Conservation (phyloP, 2,797 vertebrate genomes). For the Sebastiscus albofasciatus region DNA sequence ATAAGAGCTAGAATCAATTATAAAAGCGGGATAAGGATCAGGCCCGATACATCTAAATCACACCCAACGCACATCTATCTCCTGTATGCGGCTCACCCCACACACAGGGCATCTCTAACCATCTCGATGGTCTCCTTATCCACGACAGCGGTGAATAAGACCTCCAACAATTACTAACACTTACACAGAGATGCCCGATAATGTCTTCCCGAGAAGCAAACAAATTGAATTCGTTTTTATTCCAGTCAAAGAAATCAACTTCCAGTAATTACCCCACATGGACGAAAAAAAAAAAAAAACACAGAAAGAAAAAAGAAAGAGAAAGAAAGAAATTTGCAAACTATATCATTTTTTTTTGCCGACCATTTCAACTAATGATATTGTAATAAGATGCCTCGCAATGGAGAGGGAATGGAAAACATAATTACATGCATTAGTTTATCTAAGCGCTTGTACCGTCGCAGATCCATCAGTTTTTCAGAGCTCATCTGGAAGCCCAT, state of each 20-base stretch:
- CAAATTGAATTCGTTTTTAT: constrained; percentile 91
- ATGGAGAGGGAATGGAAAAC: constrained; percentile 99
- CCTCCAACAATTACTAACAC: constrained; percentile 79
- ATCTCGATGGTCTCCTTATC: constrained; percentile 51
- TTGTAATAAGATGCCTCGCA: constrained; percentile 98
- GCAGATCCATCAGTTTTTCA: constrained; percentile 99
- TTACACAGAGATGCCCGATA: constrained; percentile 87
- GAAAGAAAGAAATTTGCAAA: constrained; percentile 88
- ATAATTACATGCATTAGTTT: constrained; percentile 99
- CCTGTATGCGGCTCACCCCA: not conserved
- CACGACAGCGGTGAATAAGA: constrained; percentile 68
- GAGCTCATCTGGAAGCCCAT: constrained; percentile 97
- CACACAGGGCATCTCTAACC: constrained; percentile 27
- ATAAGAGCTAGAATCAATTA: constrained; percentile 8
- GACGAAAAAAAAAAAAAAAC: constrained; percentile 22
- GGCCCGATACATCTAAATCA: not conserved
- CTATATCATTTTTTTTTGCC: constrained; percentile 84
- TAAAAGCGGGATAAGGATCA: not conserved
- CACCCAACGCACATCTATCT: constrained; percentile 8
- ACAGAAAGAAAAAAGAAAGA: constrained; percentile 9
- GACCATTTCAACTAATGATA: constrained; percentile 98
- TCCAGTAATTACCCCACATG: constrained; percentile 87
- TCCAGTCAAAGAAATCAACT: constrained; percentile 94
- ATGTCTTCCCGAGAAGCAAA: constrained; percentile 84
- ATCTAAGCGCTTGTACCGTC: constrained; percentile 97